Evolutionary conservation across 2,888 invertebrate species (phyloP).

Genomic region (Camptogramma bilineatum): DNA sequence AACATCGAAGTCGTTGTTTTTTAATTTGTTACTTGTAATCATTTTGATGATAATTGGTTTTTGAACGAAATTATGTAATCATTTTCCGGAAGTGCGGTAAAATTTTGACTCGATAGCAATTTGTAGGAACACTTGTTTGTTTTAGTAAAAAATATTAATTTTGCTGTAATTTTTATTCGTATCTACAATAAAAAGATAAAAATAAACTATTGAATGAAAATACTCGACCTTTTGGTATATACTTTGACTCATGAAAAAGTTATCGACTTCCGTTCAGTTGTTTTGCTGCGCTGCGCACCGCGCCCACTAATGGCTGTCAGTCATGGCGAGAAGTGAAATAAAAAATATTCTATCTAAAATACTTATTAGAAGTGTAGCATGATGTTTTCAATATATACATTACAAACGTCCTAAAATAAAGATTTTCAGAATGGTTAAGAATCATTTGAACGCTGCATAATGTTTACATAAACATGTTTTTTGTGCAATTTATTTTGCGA

Average conservation of each 20-base stretch:
- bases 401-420: not conserved
- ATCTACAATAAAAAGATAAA: not conserved
- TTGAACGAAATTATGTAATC: slow-evolving; percentile 15
- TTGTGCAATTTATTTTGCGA: slow-evolving; percentile 16
- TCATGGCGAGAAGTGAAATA: slow-evolving; percentile 49
- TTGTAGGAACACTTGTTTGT: not conserved
- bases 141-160: not conserved
- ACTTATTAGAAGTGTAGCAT: slow-evolving; percentile 3
- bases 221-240: not conserved
- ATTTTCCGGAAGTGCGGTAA: slow-evolving; percentile 17
- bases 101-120: not conserved
- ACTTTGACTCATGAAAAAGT: not conserved
- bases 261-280: slow-evolving; percentile 46
- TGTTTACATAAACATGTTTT: slow-evolving; percentile 25
- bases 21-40: too few species aligned
- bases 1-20: too few species aligned
- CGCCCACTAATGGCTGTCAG: slow-evolving; percentile 76
- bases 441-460: not conserved
- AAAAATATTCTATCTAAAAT: slow-evolving; percentile 48
- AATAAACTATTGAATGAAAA: not conserved
- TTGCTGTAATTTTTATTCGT: too few species aligned
- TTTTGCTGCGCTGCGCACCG: slow-evolving; percentile 68
- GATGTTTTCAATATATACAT: not conserved
- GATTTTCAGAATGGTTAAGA: not conserved
- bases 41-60: too few species aligned